Base-by-base conservation (phyloP, 2,888 invertebrate genomes). In the Blastobasis adustella region DNA sequence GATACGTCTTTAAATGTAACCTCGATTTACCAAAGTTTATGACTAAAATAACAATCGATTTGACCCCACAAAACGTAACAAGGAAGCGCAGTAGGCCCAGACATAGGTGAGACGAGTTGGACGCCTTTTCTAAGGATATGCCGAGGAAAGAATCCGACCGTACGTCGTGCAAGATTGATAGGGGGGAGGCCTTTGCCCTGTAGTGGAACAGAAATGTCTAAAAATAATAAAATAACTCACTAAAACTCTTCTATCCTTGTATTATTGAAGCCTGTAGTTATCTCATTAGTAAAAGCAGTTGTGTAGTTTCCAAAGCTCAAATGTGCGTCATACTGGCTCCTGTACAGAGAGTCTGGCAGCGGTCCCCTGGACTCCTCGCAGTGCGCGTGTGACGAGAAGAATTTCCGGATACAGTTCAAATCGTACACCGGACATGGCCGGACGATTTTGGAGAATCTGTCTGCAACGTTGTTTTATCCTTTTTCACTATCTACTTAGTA, bases 181-280 rank as follows among this genome's bases (percentile, higher is more conserved):
- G 23, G 23, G 23, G 23, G 23, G 23, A 23, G 23, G 23, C 23
- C 23, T 23, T 23, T 1, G 23, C 23, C 23, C 23, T n/a, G n/a
- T n/a, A n/a, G n/a, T n/a, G n/a, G n/a, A n/a, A n/a, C n/a, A n/a
- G n/a, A n/a, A n/a, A n/a, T n/a, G n/a, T n/a, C 7, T 5, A 6
- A 42, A 42, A 42, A n/a, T 42, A 40, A 40, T 40, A 45, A 46
- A 38, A 23, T 41, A 50, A 59, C 60, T 61, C 52, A 62, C 62
- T 58, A 66, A 49, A 66, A 62, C 36, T 65, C 65, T 9, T 54
- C 56, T 10, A 66, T 56, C 5, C 56, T 50, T 8, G 62, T 65
- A 43, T 63, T 37, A n/a, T 40, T 65, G 0, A 65, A 54, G 0
- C 66, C 65, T n/a, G 47, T 50, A 38, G 58, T 55, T 5, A 52